Percentiles rank a stretch among this genome's conserved stretches.
Evolutionary conservation across 2,113 vertebrate species (phyloP).

Genomic region (Pycnonotus jocosus): DNA sequence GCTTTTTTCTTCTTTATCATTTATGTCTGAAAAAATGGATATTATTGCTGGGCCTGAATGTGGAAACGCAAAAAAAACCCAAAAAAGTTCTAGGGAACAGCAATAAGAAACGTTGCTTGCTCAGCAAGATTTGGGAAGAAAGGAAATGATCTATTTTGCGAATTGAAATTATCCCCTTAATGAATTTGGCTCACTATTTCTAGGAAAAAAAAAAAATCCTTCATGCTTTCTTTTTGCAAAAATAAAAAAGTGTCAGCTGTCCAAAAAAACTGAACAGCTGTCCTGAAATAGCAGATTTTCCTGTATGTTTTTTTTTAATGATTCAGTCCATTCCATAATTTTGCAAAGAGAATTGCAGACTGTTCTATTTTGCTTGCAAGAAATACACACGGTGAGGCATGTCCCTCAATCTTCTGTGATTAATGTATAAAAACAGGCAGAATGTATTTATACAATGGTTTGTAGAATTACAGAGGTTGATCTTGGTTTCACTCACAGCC

Average conservation of each 20-base stretch:
- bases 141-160: slow-evolving; percentile 29
- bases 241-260: not conserved
- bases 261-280: slow-evolving; percentile 43
- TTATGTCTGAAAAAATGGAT: not conserved
- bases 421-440: slow-evolving; percentile 51
- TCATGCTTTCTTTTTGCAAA: not conserved
- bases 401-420: slow-evolving; percentile 44
- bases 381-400: slow-evolving; percentile 33
- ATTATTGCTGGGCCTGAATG: not conserved
- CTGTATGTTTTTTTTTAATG: slow-evolving; percentile 1
- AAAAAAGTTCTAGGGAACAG: not conserved
- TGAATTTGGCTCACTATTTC: not conserved
- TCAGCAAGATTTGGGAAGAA: slow-evolving; percentile 33
- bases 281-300: slow-evolving; percentile 45
- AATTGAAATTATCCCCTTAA: slow-evolving; percentile 39
- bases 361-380: slow-evolving; percentile 38
- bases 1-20: not conserved
- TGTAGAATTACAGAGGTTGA: slow-evolving; percentile 24
- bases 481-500: slow-evolving; percentile 41
- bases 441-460: slow-evolving; percentile 23
- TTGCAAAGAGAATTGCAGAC: slow-evolving; percentile 18
- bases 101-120: slow-evolving; percentile 7
- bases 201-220: not conserved
- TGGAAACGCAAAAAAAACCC: not conserved
- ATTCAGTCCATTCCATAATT: slow-evolving; percentile 44